Percentiles rank a stretch among this genome's conserved stretches.
Conservation (phyloP, 2,888 invertebrate species). For the Lottia scabra region DNA sequence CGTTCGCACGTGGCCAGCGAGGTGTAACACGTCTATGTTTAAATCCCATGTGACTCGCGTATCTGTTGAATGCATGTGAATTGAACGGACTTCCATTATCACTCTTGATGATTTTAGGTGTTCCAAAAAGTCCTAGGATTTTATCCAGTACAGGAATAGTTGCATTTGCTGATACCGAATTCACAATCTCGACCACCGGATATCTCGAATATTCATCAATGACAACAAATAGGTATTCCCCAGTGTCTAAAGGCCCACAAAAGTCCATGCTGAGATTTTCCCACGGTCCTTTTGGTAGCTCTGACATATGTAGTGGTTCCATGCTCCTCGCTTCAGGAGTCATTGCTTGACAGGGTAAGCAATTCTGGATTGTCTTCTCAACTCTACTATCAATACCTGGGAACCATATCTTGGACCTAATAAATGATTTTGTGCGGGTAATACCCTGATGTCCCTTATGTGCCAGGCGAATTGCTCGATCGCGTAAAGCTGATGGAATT, state of each 20-base stretch:
- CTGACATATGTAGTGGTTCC: constrained; percentile 8
- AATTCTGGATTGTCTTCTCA: constrained; percentile 12
- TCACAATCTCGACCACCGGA: constrained; percentile 8
- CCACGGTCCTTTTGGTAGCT: constrained; percentile 14
- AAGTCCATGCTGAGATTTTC: constrained; percentile 11
- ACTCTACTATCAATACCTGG: constrained; percentile 24
- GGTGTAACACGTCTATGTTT: constrained; percentile 6
- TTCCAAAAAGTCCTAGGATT: background rate
- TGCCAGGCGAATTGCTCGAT: constrained; percentile 32
- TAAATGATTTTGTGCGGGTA: constrained; percentile 37
- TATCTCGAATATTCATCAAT: constrained; percentile 9
- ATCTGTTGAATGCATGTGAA: background rate
- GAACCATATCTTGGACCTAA: constrained; percentile 46
- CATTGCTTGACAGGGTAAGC: constrained; percentile 23
- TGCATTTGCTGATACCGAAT: constrained; percentile 5
- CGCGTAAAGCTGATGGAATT: constrained; percentile 33
- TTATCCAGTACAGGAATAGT: constrained; percentile 10
- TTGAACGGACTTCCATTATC: constrained; percentile 13
- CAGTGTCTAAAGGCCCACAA: constrained; percentile 6
- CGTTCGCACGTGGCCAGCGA: constrained; percentile 4
- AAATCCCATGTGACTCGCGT: background rate
- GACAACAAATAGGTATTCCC: constrained; percentile 8
- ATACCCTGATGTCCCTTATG: constrained; percentile 44
- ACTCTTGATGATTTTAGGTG: constrained; percentile 1
- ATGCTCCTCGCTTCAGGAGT: constrained; percentile 1